Conservation (phyloP, 2,888 invertebrate species). For the Boloria selene region DNA sequence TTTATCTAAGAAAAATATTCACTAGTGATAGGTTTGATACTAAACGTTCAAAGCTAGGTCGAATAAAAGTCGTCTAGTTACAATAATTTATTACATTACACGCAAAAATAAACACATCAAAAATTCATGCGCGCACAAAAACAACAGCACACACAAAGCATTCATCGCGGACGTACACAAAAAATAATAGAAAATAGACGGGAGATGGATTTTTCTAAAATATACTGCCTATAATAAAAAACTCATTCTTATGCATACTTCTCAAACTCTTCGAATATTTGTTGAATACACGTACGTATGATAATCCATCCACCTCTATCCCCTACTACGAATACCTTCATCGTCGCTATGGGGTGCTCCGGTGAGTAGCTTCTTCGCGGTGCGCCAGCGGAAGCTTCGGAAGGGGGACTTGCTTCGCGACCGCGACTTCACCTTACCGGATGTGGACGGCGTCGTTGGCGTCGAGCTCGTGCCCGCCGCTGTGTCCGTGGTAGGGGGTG, state of each 20-base stretch:
- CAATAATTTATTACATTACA: conserved; percentile 50
- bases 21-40: conserved; percentile 75
- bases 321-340: conserved; percentile 84
- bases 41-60: conserved; percentile 44
- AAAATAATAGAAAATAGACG: conserved; percentile 30
- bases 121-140: conserved; percentile 61
- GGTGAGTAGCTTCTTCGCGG: conserved; percentile 86
- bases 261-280: neutral
- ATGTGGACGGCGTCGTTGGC: conserved; percentile 75
- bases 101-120: conserved; percentile 42
- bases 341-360: conserved; percentile 90
- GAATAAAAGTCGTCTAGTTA: conserved; percentile 37
- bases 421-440: conserved; percentile 89
- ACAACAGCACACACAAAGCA: conserved; percentile 74
- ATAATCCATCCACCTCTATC: conserved; percentile 56
- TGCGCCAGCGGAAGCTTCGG: conserved; percentile 96
- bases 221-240: neutral
- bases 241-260: no score
- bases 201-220: conserved; percentile 19
- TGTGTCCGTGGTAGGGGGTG: conserved; percentile 43
- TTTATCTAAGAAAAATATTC: conserved; percentile 35
- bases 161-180: conserved; percentile 47
- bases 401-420: conserved; percentile 97
- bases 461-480: conserved; percentile 72
- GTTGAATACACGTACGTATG: neutral